Conservation (phyloP, 2,888 invertebrate genomes). For the Metalampra italica region DNA sequence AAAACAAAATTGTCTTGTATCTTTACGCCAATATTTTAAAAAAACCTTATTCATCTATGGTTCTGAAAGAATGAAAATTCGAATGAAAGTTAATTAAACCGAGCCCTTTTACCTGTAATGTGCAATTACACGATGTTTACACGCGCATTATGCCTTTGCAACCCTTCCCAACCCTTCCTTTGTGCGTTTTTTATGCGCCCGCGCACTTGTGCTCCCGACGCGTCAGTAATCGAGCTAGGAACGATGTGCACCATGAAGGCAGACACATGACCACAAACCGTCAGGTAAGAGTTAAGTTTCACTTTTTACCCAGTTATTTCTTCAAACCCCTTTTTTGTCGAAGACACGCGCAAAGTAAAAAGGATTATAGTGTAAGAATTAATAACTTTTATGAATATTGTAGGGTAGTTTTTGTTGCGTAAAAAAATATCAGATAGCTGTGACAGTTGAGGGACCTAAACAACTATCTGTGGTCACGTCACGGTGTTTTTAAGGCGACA, state of each 20-base stretch:
- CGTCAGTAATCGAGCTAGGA: conserved; percentile 42
- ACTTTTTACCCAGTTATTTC: conserved; percentile 44
- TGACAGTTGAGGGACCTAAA: conserved; percentile 66
- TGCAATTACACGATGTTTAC: conserved; percentile 75
- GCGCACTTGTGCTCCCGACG: conserved; percentile 59
- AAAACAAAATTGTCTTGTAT: too few relatives aligned
- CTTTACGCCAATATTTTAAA: too few relatives aligned
- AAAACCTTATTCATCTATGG: too few relatives aligned
- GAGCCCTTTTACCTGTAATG: conserved; percentile 63
- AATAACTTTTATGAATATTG: conserved; percentile 40
- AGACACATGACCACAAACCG: conserved; percentile 16
- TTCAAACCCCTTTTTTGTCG: conserved; percentile 41
- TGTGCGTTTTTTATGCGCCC: conserved; percentile 52
- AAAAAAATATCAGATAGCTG: conserved; percentile 56
- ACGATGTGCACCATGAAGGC: conserved; percentile 19
- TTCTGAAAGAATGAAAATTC: too few relatives aligned
- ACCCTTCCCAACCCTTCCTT: conserved; percentile 69
- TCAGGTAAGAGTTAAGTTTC: conserved; percentile 50
- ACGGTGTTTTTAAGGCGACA: conserved; percentile 59
- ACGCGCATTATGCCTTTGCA: conserved; percentile 66
- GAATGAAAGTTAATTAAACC: conserved; percentile 22
- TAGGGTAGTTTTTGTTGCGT: conserved; percentile 36
- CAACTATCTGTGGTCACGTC: conserved; percentile 64
- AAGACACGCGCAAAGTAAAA: conserved; percentile 32
- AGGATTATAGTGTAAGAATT: conserved; percentile 29